Conservation (phyloP, 2,888 invertebrate genomes). For the Lydus trimaculatus region DNA sequence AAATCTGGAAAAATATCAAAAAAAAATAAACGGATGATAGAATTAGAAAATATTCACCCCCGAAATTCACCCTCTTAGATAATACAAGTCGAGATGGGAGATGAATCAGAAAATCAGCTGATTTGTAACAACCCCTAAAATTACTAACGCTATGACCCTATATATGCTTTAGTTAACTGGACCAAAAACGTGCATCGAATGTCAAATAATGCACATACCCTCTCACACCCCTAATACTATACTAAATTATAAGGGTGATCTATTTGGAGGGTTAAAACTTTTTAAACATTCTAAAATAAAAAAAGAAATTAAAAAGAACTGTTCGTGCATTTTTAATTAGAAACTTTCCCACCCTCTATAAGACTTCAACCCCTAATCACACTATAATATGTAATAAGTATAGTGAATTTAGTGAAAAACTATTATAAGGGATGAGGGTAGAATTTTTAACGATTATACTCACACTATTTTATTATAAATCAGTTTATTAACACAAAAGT, state of each 20-base stretch:
- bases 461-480: neutral
- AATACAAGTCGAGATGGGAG: constrained; percentile 2
- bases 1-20: neutral
- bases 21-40: neutral
- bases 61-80: neutral
- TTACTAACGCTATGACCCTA: constrained; percentile 17
- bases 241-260: neutral
- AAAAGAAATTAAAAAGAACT: neutral
- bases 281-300: neutral
- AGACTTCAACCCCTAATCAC: neutral
- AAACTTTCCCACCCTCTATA: neutral
- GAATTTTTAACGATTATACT: neutral
- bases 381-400: neutral
- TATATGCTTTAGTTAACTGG: constrained; percentile 51
- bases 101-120: constrained; percentile 52
- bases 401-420: neutral
- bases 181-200: constrained; percentile 56
- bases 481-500: neutral
- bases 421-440: neutral
- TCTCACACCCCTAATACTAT: constrained; percentile 18
- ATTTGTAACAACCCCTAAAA: constrained; percentile 44
- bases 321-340: neutral
- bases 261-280: neutral
- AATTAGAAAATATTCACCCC: neutral
- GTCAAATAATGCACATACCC: constrained; percentile 48